Percentiles rank a stretch among this genome's conserved stretches.
These are phyloP conservation scores for Calonectris borealis DNA, from an alignment of 2,113 vertebrate genomes.

Conservation along the genomic window DNA sequence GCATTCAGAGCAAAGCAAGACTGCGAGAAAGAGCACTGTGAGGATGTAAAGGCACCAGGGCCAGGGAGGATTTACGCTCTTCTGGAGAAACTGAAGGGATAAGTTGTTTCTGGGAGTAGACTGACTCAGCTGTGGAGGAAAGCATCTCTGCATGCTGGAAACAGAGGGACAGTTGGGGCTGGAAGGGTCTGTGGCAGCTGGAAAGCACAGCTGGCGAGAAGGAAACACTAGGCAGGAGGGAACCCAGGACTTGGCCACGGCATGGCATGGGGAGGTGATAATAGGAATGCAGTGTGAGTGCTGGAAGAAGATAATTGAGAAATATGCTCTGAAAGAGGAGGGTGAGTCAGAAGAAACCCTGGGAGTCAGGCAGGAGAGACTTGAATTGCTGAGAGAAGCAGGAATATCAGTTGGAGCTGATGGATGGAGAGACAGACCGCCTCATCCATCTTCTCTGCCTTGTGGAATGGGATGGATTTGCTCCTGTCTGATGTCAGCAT, in stretches of 20 bases:
- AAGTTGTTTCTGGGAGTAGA: background rate
- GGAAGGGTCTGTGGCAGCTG: background rate
- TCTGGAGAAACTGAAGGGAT: background rate
- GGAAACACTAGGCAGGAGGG: background rate
- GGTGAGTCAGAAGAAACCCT: background rate
- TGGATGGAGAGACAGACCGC: background rate
- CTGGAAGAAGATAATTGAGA: background rate
- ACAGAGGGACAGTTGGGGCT: background rate
- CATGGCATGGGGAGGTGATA: background rate
- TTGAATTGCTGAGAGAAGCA: background rate
- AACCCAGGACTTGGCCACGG: background rate
- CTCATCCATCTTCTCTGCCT: background rate
- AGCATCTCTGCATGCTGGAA: background rate
- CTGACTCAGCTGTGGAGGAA: background rate
- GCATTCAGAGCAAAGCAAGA: background rate
- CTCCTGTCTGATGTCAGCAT: background rate
- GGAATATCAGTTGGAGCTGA: background rate
- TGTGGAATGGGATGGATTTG: background rate
- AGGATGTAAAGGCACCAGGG: background rate
- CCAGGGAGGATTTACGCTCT: background rate
- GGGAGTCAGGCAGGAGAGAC: background rate
- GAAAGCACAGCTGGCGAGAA: background rate
- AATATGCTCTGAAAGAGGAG: background rate
- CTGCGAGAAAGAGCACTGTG: background rate
- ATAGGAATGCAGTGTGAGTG: background rate